Percentiles rank a stretch among this genome's conserved stretches.
Evolutionary conservation across 2,797 vertebrate species (phyloP).

Genomic region (Myotis pilosus): DNA sequence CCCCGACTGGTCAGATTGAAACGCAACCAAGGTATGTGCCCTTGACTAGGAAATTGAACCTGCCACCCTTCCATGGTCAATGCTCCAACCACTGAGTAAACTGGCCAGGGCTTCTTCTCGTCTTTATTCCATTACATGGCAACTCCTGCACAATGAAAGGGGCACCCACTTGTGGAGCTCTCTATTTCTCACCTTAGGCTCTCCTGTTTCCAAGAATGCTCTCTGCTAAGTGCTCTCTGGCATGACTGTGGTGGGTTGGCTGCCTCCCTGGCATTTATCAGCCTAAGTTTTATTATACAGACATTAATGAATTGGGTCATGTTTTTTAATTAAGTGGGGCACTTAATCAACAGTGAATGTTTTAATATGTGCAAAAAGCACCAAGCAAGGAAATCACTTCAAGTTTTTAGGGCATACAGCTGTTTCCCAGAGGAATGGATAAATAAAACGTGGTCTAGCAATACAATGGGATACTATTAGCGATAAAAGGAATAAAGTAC

Average conservation of each 20-base stretch:
- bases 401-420: neutral
- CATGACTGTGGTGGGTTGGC: neutral
- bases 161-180: neutral
- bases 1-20: too few species aligned
- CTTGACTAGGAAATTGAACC: too few species aligned
- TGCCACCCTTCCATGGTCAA: too few species aligned
- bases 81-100: too few species aligned
- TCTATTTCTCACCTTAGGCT: neutral
- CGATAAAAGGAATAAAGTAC: neutral
- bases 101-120: neutral
- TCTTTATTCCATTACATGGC: neutral
- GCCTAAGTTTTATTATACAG: neutral
- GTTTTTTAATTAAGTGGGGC: neutral
- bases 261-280: neutral
- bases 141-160: neutral
- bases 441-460: neutral
- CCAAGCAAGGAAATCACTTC: neutral
- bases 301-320: neutral
- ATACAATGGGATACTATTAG: neutral
- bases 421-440: neutral
- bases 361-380: slow-evolving; percentile 1
- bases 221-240: neutral
- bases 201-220: neutral
- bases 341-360: neutral
- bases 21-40: too few species aligned